Evolutionary conservation across 2,888 invertebrate species (phyloP).

Genomic region (Parnassius smintheus): DNA sequence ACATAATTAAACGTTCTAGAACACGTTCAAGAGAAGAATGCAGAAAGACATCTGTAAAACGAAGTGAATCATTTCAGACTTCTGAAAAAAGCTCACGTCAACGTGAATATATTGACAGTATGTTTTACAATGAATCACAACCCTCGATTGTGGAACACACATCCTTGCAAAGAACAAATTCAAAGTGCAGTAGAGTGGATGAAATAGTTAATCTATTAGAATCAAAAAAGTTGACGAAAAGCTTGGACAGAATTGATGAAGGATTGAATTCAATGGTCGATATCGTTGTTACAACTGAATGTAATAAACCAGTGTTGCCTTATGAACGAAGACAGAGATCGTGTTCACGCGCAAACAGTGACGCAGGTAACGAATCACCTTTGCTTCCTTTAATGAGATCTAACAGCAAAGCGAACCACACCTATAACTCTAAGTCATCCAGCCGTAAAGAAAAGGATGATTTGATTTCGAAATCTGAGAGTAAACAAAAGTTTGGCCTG

Average conservation of each 20-base stretch:
- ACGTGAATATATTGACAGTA: constrained; percentile 80
- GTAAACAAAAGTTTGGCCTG: constrained; percentile 58
- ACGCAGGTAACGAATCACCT: constrained; percentile 63
- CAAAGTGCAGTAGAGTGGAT: constrained; percentile 68
- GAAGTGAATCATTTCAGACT: constrained; percentile 75
- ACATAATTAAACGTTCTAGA: constrained; percentile 55
- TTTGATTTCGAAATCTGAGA: constrained; percentile 48
- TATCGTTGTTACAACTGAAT: constrained; percentile 84
- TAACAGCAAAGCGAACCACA: constrained; percentile 49
- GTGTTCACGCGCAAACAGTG: constrained; percentile 64
- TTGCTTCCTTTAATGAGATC: constrained; percentile 60
- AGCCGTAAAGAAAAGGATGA: constrained; percentile 55
- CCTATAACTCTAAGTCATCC: constrained; percentile 54
- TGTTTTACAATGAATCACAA: constrained; percentile 78
- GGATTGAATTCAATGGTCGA: constrained; percentile 87
- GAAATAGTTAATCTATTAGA: constrained; percentile 80
- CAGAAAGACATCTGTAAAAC: constrained; percentile 61
- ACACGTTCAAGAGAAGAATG: constrained; percentile 66
- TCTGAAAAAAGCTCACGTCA: constrained; percentile 71
- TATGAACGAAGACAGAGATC: constrained; percentile 70
- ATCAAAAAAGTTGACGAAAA: constrained; percentile 85
- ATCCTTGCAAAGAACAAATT: constrained; percentile 52
- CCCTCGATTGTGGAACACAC: constrained; percentile 38
- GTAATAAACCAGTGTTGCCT: constrained; percentile 66
- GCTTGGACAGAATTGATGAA: constrained; percentile 88